Evolutionary conservation across 2,113 vertebrate genomes (phyloP).

Genomic region (Sapajus apella): DNA sequence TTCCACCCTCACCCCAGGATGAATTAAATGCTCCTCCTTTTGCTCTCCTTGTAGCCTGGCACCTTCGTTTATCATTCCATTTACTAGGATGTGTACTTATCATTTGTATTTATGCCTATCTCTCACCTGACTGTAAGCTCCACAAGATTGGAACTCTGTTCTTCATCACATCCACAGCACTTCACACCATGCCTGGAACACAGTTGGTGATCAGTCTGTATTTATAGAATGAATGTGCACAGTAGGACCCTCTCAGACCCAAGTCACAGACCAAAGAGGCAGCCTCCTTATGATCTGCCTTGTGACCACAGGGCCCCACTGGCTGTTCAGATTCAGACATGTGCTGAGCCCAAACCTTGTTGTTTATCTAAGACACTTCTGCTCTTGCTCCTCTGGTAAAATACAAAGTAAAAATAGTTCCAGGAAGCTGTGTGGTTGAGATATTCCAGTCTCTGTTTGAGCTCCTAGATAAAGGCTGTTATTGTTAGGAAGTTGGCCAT

Average conservation of each 20-base stretch:
- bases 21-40: background rate
- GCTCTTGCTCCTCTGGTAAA: conserved; percentile 56
- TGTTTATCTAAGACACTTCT: conserved; percentile 64
- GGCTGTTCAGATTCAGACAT: background rate
- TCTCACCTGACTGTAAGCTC: background rate
- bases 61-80: background rate
- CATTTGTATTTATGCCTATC: background rate
- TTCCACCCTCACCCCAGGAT: background rate
- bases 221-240: background rate
- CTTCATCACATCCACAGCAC: background rate
- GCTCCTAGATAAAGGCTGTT: conserved; percentile 65
- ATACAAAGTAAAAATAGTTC: conserved; percentile 74
- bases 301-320: background rate
- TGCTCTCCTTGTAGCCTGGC: background rate
- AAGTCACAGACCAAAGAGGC: background rate
- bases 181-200: background rate
- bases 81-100: background rate
- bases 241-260: background rate
- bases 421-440: conserved; percentile 65
- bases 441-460: conserved; percentile 63
- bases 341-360: background rate
- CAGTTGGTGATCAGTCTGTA: background rate
- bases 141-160: background rate
- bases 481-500: conserved; percentile 64
- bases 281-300: background rate